Evolutionary conservation across 2,888 invertebrate genomes (phyloP).

Genomic region (Strigamia transsilvanica): DNA sequence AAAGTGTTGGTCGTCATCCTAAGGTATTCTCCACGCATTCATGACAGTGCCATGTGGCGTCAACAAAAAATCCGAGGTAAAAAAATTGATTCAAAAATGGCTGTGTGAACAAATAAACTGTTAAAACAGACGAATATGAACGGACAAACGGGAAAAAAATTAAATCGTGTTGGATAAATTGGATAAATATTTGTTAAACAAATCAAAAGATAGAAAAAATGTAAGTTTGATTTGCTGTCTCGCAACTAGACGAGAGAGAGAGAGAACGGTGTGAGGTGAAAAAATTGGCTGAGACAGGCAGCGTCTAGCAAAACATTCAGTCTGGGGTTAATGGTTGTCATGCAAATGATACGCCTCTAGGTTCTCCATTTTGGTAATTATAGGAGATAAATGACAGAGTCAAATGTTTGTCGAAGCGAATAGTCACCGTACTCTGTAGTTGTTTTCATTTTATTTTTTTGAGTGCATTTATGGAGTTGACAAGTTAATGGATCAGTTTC

Average conservation of each 20-base stretch:
- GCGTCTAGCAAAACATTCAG: constrained; percentile 15
- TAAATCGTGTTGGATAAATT: not conserved
- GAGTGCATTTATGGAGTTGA: not conserved
- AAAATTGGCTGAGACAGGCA: too few relatives aligned
- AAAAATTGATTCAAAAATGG: too few relatives aligned
- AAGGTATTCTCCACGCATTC: constrained; percentile 9
- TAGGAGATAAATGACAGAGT: not conserved
- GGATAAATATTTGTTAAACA: not conserved
- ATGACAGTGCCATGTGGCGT: not conserved
- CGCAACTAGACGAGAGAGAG: not conserved
- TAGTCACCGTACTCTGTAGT: not conserved
- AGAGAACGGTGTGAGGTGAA: too few relatives aligned
- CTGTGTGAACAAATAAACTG: too few relatives aligned
- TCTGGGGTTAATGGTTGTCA: constrained; percentile 15
- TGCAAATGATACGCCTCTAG: constrained; percentile 35
- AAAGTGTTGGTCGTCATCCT: constrained; percentile 23
- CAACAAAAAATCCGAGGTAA: not conserved
- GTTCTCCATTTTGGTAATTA: not conserved
- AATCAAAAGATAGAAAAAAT: too few relatives aligned
- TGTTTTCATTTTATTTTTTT: not conserved
- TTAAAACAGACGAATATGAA: too few relatives aligned
- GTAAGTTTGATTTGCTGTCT: too few relatives aligned
- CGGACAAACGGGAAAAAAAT: too few relatives aligned
- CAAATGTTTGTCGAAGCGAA: not conserved
- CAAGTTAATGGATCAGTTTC: not conserved